Evolutionary conservation across 2,113 vertebrate species (phyloP), one percentile per base, ranked within the genome.

Genomic region (Cercocebus atys): DNA sequence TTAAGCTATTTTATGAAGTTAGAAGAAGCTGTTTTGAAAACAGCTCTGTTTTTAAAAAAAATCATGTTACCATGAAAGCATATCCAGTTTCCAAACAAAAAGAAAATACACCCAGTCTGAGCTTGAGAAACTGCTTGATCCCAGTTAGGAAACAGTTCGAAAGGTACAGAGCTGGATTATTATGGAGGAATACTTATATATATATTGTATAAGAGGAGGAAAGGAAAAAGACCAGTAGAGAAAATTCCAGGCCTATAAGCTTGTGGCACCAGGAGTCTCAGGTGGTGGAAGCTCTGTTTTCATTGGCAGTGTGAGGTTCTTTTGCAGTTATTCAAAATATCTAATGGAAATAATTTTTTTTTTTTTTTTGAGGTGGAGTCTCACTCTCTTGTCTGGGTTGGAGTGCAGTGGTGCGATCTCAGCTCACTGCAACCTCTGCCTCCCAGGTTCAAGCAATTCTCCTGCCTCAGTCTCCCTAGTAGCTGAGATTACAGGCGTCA

Each of bases 11-110:
- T 89, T 88, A 70, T 87, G 47, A 88, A 57, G 22, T 75, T 81
- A 73, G 47, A 96, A 84, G 59, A 89, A 40, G 7, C 70, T 78
- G 38, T 83, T 83, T 83, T 82, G 66, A 82, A 95, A 82, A 82
- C 9, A 64, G 73, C 38, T 73, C 52, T 93, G 17, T 88, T 93
- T 3, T 55, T 57, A 73, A 88, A 88, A 88, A 64, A 94, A 59
- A 35, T 89, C 23, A 88, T 25, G 3, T n/a, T 68, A 40, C 23
- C 64, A 40, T 83, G 38, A 88, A 93, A 76, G 11, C 6, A 76
- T 73, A 82, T 30, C 82, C 45, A 68, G 5, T 82, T 57, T 66
- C 68, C 82, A 88, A 52, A 70, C 27, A 83, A 52, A 70, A 59
- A 91, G 55, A 61, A 92, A 61, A 20, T 88, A 35, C 61, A 23